Base-by-base conservation (phyloP, 2,797 vertebrate species). In the Micrastur ruficollis region DNA sequence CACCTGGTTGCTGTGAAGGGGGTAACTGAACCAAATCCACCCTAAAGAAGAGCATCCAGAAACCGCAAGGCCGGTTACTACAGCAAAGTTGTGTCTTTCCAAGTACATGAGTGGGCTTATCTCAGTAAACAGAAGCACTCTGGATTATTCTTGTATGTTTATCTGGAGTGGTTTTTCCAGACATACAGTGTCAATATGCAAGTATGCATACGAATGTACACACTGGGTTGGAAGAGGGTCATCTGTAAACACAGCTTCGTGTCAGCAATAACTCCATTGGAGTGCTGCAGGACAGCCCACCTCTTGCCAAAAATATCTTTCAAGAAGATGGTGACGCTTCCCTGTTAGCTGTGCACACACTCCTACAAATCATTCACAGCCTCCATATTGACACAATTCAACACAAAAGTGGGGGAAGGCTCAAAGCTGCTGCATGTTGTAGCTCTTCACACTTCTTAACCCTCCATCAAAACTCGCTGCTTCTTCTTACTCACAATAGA, bases 161-260 rank as follows among this genome's bases (percentile, higher is more conserved):
- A 16, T 88, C 20, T 78, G 65, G 42, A 72, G 55, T 11, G 21
- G 5, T 90, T 72, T 85, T 46, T 76, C 65, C 68, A 78, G 88
- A 68, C 29, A 2, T 13, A 38, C 22, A 0, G 0, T 73, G 67
- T 66, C 55, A 62, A 38, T 52, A 12, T 27, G 14, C 50, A 91
- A 72, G 29, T 67, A 72, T 70, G 55, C 76, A 46, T 47, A 78
- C 59, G 82, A 56, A 76, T 32, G 19, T 42, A n/a, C 1, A 1
- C 42, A 7, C 27, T 12, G n/a, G 20, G 12, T 82, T 90, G 63
- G 34, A 65, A 40, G 40, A 86, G 26, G 68, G 26, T 18, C 78
- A 34, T 61, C 36, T 68, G 61, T 83, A 92, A 96, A 76, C 82
- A 61, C 67, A 68, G 61, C 80, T 94, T 91, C 27, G 16, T 74